phyloP scores from a whole-genome alignment of 2,113 vertebrate species.

The Corythaixoides concolor region DNA sequence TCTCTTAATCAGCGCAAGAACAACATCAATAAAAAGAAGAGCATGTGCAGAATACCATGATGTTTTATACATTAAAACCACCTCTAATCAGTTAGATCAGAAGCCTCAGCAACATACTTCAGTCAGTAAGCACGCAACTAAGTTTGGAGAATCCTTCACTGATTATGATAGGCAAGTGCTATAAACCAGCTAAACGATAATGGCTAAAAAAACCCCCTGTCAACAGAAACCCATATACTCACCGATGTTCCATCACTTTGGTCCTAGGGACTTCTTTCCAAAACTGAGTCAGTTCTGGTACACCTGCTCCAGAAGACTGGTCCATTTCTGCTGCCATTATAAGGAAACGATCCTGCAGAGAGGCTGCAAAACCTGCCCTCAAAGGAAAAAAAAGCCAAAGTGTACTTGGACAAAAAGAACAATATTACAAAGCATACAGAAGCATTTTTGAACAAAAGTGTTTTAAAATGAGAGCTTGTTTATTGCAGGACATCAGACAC shows the following conservation, averaged over 20 bases:
- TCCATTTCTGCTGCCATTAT: slow-evolving; percentile 99
- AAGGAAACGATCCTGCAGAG: slow-evolving; percentile 93
- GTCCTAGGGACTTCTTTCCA: slow-evolving; percentile 92
- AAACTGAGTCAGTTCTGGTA: slow-evolving; percentile 88
- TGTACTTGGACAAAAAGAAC: background rate
- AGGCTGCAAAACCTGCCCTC: slow-evolving; percentile 85
- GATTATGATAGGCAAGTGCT: background rate
- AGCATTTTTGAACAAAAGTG: background rate
- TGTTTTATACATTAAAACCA: background rate
- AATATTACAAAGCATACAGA: background rate
- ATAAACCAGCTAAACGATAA: background rate
- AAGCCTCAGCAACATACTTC: background rate
- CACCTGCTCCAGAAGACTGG: slow-evolving; percentile 63
- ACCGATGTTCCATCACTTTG: slow-evolving; percentile 96
- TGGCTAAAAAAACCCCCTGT: accelerated
- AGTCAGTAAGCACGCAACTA: background rate
- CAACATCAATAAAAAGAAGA: background rate
- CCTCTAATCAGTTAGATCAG: background rate
- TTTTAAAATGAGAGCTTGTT: background rate
- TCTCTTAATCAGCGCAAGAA: background rate
- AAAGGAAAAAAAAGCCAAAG: background rate
- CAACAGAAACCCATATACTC: background rate
- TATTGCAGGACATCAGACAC: background rate
- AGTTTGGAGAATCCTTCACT: background rate
- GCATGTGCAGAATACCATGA: background rate